Base-by-base conservation (phyloP, 2,797 vertebrate species). In the Spinus pinus region DNA sequence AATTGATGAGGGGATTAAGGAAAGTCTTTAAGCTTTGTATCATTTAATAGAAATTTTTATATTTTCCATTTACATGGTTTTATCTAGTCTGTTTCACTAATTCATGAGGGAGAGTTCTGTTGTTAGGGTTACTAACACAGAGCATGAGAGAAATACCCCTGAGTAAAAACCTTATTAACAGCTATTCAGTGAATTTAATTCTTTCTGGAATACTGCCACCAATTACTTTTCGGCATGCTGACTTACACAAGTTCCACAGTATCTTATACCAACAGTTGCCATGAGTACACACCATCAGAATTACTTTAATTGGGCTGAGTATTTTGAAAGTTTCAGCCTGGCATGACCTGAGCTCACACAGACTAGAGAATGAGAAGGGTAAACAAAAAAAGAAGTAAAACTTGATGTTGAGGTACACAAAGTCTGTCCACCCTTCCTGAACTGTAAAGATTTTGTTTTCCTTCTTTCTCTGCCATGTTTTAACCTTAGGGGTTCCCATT, bases 81-180 rank as follows among this genome's bases (percentile, higher is more conserved):
- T 97, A 97, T 97, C 93, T 96, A 95, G 87, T 78, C 65, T 92
- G 66, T 93, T 96, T 96, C 94, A 79, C 84, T 96, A 97, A 97
- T 95, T 96, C 95, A 93, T 78, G 92, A 96, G 84, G 57, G 94
- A 97, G 23, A 87, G 27, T 82, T 89, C 78, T 91, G 93, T 93
- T 96, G 92, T 93, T 94, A 81, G 58, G 84, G 86, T 94, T 96
- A 78, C 92, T 97, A 96, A 96, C 86, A 94, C 13, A 92, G 42
- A 87, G 54, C 84, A 89, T 78, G 69, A 94, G 71, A 86, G 77
- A 93, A 95, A 83, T 69, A 85, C 79, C 73, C 69, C 78, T 82
- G 94, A 95, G 94, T 96, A 96, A 93, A 97, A 97, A 90, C 44
- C 92, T 96, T 97, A 97, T 97, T 98, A 98, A 93, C 66, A 96